Evolutionary conservation across 2,113 vertebrate species (phyloP), one percentile per base, ranked within the genome.

Genomic region (Typhlomys cinereus): DNA sequence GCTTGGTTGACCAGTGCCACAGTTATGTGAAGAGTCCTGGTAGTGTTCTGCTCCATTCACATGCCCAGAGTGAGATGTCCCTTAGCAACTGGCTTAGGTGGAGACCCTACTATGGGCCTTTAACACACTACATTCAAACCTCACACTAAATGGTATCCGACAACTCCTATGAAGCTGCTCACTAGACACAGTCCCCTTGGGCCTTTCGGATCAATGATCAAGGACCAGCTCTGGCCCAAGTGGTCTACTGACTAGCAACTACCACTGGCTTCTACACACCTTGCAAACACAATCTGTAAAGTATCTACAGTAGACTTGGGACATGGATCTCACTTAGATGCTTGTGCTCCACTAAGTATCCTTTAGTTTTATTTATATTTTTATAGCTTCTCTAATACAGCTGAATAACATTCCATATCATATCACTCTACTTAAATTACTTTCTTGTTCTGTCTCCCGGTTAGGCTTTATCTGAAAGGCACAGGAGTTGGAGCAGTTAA

Each of bases 381-480:
- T 85, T 93, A 73, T 6, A 59, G 14, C 23, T 59, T 44, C 25
- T 70, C 83, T 85, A 15, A 20, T 62, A 83, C 12, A 79, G 25
- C 12, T 78, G 78, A 74, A 39, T 31, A 59, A 90, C 61, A 76
- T 10, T 90, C 70, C 21, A 50, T 57, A 59, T 21, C 88, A 76
- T 12, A 90, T n/a, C 59, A 23, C 57, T 64, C 14, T 78, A 20
- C 61, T 82, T 88, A 90, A 85, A 74, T 80, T 75, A 76, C 17
- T 61, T 11, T 69, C 25, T 27, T 20, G 18, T 76, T 78, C 50
- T 78, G 57, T 64, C 59, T 86, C 29, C n/a, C 88, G 46, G 39
- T 12, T 74, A 71, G 67, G 70, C 46, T 29, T 59, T 69, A 20
- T 15, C 50, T 87, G 59, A 95, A 92, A 92, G 85, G 71, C 25